These are phyloP conservation scores for Zonitis immaculata DNA, from an alignment of 2,888 invertebrate genomes.

Conservation along the genomic window DNA sequence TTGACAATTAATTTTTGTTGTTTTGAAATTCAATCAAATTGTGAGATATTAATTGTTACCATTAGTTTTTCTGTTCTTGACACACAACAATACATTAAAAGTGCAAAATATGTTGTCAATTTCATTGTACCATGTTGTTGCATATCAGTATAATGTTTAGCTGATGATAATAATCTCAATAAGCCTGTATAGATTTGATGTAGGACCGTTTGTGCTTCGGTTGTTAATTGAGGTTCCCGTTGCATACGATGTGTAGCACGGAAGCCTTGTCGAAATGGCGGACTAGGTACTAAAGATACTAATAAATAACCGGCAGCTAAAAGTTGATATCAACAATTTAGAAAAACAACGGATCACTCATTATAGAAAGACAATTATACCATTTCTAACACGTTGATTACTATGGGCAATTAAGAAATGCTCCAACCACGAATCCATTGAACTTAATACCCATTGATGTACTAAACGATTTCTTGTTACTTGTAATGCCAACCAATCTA, in stretches of 20 bases:
- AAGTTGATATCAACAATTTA: conserved; percentile 22
- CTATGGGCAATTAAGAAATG: conserved; percentile 79
- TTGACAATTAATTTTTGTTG: conserved; percentile 32
- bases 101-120: conserved; percentile 86
- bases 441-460: conserved; percentile 87
- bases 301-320: conserved; percentile 82
- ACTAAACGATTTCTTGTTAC: conserved; percentile 84
- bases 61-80: conserved; percentile 87
- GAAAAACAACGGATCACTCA: conserved; percentile 1
- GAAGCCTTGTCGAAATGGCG: conserved; percentile 85
- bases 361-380: conserved; percentile 45
- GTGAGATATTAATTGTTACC: no score
- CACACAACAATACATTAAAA: conserved; percentile 87
- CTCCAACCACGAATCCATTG: conserved; percentile 90
- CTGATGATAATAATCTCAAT: conserved; percentile 71
- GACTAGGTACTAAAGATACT: conserved; percentile 86
- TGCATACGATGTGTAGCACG: conserved; percentile 56
- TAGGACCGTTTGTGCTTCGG: conserved; percentile 54
- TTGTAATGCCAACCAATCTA: conserved; percentile 87
- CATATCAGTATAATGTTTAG: conserved; percentile 81
- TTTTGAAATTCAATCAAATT: no score
- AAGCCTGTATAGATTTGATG: conserved; percentile 70
- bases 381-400: conserved; percentile 80
- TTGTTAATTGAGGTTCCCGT: conserved; percentile 51
- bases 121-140: conserved; percentile 86